Conservation (phyloP, 2,888 invertebrate species). For the Micoletzkya japonica region DNA sequence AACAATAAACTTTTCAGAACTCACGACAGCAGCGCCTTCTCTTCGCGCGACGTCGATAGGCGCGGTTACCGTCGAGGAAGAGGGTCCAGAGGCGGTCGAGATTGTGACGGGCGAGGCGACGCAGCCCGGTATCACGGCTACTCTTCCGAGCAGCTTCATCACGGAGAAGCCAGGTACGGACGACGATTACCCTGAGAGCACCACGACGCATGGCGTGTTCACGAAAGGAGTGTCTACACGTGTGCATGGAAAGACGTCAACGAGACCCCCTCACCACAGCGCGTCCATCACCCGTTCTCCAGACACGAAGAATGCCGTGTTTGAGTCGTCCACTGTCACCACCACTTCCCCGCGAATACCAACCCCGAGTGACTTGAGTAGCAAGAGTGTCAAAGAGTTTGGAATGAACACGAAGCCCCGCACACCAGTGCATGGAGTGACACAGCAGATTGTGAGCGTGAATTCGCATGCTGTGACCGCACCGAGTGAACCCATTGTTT, state of each 20-base stretch:
- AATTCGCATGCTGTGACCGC: too few relatives aligned
- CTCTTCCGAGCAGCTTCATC: conserved; percentile 20
- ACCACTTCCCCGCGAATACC: not conserved
- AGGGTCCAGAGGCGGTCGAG: not conserved
- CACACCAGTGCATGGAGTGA: not conserved
- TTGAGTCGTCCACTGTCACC: not conserved
- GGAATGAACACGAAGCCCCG: not conserved
- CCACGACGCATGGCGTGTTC: not conserved
- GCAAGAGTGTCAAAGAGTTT: not conserved
- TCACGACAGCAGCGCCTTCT: not conserved
- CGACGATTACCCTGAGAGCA: not conserved
- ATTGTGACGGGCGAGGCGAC: conserved; percentile 7
- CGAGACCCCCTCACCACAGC: not conserved
- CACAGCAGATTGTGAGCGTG: not conserved
- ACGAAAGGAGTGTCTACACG: not conserved
- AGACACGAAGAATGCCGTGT: not conserved
- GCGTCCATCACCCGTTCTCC: not conserved
- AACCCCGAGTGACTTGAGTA: not conserved
- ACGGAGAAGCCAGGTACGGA: conserved; percentile 6
- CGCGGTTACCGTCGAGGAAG: not conserved
- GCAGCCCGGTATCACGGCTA: conserved; percentile 6
- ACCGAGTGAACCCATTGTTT: too few relatives aligned
- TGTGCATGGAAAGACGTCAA: not conserved
- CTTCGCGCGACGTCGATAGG: not conserved
- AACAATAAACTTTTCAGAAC: not conserved